A percentile compares a stretch with the other conserved stretches of the same genome.
Conservation (phyloP, 2,113 vertebrate genomes). For the Caretta caretta region DNA sequence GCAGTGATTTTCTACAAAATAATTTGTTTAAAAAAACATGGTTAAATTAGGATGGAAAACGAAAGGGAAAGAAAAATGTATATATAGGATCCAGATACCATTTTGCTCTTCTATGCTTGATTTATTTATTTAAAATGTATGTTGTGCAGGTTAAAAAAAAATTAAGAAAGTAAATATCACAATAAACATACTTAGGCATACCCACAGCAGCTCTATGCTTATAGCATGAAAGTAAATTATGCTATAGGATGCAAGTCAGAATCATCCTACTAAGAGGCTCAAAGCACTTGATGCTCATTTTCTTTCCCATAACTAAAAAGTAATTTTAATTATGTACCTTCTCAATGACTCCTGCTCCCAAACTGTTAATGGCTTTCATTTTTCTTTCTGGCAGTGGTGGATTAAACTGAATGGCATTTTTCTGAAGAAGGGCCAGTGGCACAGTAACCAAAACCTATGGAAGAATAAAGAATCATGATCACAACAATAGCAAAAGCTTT, state of each 20-base stretch:
- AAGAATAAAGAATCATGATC: conserved; percentile 1
- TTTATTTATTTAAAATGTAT: background rate
- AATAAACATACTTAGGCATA: background rate
- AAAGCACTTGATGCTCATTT: background rate
- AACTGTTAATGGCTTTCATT: conserved; percentile 94
- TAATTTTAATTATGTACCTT: conserved; percentile 81
- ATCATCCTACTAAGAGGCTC: background rate
- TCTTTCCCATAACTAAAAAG: background rate
- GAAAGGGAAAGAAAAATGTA: background rate
- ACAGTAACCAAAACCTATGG: conserved; percentile 91
- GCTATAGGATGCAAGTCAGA: background rate
- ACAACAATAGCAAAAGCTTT: conserved; percentile 6
- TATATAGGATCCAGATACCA: accelerated
- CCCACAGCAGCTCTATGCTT: background rate
- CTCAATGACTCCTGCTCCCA: conserved; percentile 95
- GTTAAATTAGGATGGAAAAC: background rate
- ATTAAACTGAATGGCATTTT: conserved; percentile 90
- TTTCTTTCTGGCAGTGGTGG: conserved; percentile 93
- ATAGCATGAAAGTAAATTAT: background rate
- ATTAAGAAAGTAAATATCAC: background rate
- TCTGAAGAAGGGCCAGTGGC: conserved; percentile 94
- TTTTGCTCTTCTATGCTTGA: background rate
- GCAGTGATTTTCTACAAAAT: background rate
- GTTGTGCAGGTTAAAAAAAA: background rate
- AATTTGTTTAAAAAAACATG: background rate